Conservation (phyloP, 2,113 vertebrate species). For the Calyptommatus sinebrachiatus region DNA sequence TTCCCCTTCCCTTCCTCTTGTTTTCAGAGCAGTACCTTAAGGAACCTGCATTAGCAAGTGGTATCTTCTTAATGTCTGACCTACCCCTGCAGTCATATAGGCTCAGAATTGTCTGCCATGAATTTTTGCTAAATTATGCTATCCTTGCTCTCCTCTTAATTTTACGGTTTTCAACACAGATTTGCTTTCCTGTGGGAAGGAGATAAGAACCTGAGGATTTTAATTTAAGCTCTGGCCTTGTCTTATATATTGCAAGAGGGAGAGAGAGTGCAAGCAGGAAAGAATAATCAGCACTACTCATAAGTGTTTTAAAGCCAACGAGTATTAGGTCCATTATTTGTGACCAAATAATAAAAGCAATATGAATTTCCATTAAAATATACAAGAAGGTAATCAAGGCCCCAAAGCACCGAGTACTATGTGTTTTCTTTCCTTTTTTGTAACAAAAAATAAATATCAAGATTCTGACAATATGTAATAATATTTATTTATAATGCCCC, state of each 20-base stretch:
- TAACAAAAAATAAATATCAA: constrained; percentile 38
- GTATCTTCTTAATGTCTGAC: constrained; percentile 80
- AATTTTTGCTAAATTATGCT: constrained; percentile 88
- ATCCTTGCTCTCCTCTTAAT: constrained; percentile 90
- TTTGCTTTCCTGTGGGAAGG: constrained; percentile 93
- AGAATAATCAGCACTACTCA: constrained; percentile 56
- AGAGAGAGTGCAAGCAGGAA: constrained; percentile 41
- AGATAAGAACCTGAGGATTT: constrained; percentile 94
- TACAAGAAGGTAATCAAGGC: constrained; percentile 48
- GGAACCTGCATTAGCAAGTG: constrained; percentile 74
- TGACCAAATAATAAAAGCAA: constrained; percentile 70
- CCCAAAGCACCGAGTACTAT: constrained; percentile 29
- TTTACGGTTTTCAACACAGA: constrained; percentile 96
- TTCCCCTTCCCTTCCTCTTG: constrained; percentile 41
- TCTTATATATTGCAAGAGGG: constrained; percentile 81
- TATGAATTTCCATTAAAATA: constrained; percentile 63
- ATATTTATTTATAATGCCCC: too few species aligned
- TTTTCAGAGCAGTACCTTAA: constrained; percentile 74
- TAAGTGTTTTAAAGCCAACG: constrained; percentile 72
- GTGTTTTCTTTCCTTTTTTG: constrained; percentile 21
- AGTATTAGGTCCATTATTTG: constrained; percentile 71
- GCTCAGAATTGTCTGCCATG: constrained; percentile 79
- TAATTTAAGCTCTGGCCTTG: constrained; percentile 85
- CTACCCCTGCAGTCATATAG: constrained; percentile 80
- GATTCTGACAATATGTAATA: background rate